phyloP scores from a whole-genome alignment of 37 sponge, comb jelly and placozoan species.

The Dysidea cf. avara region DNA sequence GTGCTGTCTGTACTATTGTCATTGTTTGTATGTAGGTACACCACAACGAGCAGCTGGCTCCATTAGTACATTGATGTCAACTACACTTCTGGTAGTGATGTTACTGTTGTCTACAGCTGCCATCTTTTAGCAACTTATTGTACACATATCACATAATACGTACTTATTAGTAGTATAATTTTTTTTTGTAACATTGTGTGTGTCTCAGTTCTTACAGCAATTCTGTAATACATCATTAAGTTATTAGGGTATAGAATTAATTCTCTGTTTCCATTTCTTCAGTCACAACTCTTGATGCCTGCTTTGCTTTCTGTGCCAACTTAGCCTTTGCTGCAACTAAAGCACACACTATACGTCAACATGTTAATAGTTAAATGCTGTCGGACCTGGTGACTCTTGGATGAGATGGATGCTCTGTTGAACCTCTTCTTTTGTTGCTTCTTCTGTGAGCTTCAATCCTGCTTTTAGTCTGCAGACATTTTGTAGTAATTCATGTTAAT shows the following conservation, averaged over 20 bases:
- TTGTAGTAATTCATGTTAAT: background rate
- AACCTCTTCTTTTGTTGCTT: constrained; percentile 87
- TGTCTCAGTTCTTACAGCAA: no score
- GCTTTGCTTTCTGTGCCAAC: background rate
- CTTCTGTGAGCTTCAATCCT: constrained; percentile 82
- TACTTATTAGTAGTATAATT: no score
- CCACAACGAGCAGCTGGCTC: no score
- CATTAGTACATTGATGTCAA: no score
- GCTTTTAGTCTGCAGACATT: constrained; percentile 71
- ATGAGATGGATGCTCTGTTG: constrained; percentile 86
- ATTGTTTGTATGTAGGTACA: no score
- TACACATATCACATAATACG: no score
- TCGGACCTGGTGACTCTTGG: constrained; percentile 67
- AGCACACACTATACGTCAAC: background rate
- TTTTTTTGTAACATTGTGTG: no score
- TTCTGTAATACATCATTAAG: background rate
- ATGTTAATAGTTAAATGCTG: background rate
- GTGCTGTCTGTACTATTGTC: no score
- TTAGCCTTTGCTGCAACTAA: constrained; percentile 10
- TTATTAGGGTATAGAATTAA: background rate
- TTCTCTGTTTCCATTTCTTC: constrained; percentile 20
- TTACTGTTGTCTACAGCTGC: no score
- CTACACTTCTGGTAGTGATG: no score
- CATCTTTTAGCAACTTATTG: no score
- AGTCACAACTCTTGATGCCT: background rate